Conservation (phyloP, 2,888 invertebrate species). For the Baccha elongata region DNA sequence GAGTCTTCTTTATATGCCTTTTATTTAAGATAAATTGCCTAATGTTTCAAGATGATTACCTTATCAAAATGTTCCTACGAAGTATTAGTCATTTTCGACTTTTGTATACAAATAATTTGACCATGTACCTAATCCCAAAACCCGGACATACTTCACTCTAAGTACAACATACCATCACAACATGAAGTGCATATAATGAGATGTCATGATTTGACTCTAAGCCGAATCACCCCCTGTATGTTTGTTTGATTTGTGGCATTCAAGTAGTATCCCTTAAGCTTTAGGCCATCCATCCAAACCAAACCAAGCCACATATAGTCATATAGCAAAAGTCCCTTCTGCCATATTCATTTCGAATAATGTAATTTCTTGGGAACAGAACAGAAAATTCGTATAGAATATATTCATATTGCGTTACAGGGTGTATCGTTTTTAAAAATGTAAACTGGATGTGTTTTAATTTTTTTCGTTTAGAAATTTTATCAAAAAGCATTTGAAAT, state of each 20-base stretch:
- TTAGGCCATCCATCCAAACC: not conserved
- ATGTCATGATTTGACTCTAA: slow-evolving; percentile 47
- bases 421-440: too few relatives aligned
- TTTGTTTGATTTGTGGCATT: slow-evolving; percentile 60
- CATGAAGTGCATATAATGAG: slow-evolving; percentile 19
- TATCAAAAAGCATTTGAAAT: too few relatives aligned
- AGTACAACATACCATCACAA: not conserved
- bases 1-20: not conserved
- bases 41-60: slow-evolving; percentile 5
- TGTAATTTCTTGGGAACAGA: slow-evolving; percentile 3
- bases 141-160: not conserved
- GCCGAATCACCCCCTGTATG: slow-evolving; percentile 39
- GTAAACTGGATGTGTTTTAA: too few relatives aligned
- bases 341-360: slow-evolving; percentile 13
- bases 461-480: too few relatives aligned
- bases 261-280: not conserved
- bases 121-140: not conserved
- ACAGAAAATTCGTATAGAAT: slow-evolving; percentile 6
- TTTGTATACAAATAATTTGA: slow-evolving; percentile 1
- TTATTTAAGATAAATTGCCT: slow-evolving; percentile 11
- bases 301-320: not conserved
- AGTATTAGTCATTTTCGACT: not conserved
- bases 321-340: slow-evolving; percentile 1
- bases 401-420: too few relatives aligned
- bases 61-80: not conserved